Evolutionary conservation across 2,888 invertebrate genomes (phyloP).

Genomic region (Hypomecis atomaria): DNA sequence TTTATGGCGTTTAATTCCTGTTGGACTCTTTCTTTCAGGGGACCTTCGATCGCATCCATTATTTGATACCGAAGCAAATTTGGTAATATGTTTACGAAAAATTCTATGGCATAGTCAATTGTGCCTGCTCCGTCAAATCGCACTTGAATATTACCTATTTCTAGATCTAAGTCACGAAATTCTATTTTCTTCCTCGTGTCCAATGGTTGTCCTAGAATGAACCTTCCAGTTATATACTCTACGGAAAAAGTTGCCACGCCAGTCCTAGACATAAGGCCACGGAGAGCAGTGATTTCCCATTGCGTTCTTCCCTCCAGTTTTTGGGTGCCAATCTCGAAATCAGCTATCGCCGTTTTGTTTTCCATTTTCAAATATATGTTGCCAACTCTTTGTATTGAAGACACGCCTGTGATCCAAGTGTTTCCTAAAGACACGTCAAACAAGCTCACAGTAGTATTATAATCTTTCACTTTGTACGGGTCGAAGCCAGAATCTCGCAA

Average conservation of each 20-base stretch:
- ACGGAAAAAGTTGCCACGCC: slow-evolving; percentile 91
- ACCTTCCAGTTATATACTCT: slow-evolving; percentile 89
- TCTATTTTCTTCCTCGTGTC: slow-evolving; percentile 90
- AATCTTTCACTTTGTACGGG: slow-evolving; percentile 90
- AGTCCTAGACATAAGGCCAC: slow-evolving; percentile 88
- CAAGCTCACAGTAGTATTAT: slow-evolving; percentile 88
- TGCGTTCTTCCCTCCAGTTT: slow-evolving; percentile 90
- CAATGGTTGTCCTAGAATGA: slow-evolving; percentile 89
- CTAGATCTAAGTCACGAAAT: slow-evolving; percentile 90
- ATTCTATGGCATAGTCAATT: slow-evolving; percentile 93
- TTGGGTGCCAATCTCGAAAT: slow-evolving; percentile 92
- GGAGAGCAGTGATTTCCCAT: slow-evolving; percentile 90
- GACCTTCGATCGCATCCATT: slow-evolving; percentile 93
- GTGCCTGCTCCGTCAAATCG: slow-evolving; percentile 94
- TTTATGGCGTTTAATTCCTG: slow-evolving; percentile 90
- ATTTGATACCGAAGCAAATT: slow-evolving; percentile 95
- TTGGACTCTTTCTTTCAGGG: slow-evolving; percentile 89
- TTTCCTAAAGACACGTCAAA: slow-evolving; percentile 88
- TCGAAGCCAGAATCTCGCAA: slow-evolving; percentile 88
- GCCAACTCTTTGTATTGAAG: slow-evolving; percentile 92
- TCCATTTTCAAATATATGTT: slow-evolving; percentile 89
- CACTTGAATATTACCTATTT: slow-evolving; percentile 93
- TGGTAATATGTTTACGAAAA: slow-evolving; percentile 91
- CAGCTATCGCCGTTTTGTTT: slow-evolving; percentile 87
- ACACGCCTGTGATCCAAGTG: slow-evolving; percentile 91